Evolutionary conservation across 2,113 vertebrate species (phyloP), one percentile per base, ranked within the genome.

Genomic region (Spheniscus mendiculus): DNA sequence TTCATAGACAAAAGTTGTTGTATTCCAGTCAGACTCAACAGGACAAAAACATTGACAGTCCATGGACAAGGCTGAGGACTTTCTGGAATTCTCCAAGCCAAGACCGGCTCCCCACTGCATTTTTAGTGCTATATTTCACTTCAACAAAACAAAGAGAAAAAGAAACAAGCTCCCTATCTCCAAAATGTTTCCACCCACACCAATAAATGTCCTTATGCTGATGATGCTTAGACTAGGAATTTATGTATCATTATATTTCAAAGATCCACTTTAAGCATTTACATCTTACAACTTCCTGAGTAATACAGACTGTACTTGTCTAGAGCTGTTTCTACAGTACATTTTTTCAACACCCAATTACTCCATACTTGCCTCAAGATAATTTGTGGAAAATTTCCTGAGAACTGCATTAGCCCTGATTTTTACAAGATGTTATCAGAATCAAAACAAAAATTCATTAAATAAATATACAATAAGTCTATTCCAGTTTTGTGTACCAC

Each of bases 231-330:
- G 40, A 76, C 50, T 92, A 93, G 40, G 80, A 97, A 97, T 89
- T 74, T 79, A 69, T 71, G 32, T 77, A 94, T 80, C 38, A 50
- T 55, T 97, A 42, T 72, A 93, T 92, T 95, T 98, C 93, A 95
- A 95, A 73, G 83, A 62, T 76, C 20, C 17, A 77, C 32, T 93
- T 94, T 40, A 58, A 93, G 66, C 82, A 86, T 84, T 89, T 95
- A 34, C 45, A 34, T 47, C 29, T 94, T 95, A 79, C 45, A 85
- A 18, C 69, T 93, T 97, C 74, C 89, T 93, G 69, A 89, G 47
- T 23, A 92, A 95, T 82, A 80, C 29, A 74, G 59, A 77, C 49
- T 74, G 26, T 90, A 69, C 67, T 95, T 97, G 53, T 91, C 85
- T 80, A 73, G 66, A 93, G 62, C 56, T 97, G 77, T 93, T 93